Base-by-base conservation (phyloP, 2,888 invertebrate genomes). In the Drosophila neotestacea region DNA sequence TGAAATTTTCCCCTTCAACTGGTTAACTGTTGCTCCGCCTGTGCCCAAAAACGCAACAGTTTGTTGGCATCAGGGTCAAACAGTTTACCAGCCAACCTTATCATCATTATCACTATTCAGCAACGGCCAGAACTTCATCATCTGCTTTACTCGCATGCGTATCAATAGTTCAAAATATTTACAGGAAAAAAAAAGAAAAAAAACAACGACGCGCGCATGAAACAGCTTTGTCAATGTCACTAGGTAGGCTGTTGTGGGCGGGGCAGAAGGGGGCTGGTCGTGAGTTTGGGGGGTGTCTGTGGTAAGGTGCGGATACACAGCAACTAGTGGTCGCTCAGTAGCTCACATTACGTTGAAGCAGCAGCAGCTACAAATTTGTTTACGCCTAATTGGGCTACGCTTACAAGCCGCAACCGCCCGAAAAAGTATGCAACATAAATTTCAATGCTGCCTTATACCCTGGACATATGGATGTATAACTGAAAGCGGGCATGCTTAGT, bases 311-410 rank as follows among this genome's bases (percentile, higher is more conserved):
- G 27, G 6, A 38, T 52, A 55, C 30, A 38, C 58, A 88, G 81
- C 77, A 69, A 60, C 61, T 70, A 83, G 80, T 70, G 71, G 78
- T 71, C 70, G 62, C 42, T 66, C 62, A 61, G 63, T 81, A 55
- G 39, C 54, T 71, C 61, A 50, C 48, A 69, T 80, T 55, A 55
- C 82, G 47, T 71, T 61, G 69, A 63, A 73, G 67, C 44, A 64
- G 7, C 22, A 32, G 11, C 48, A 70, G n/a, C 59, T 30, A 71
- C 78, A 83, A 79, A 85, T 79, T 85, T 87, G 82, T 85, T 89
- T 88, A 85, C 86, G 88, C 88, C 79, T 85, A 85, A 85, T 85
- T 85, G 85, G 85, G 73, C 77, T 85, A 77, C 79, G 77, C 73
- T 79, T 85, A 89, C 82, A 88, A 62, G 64, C 69, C 41, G 55